A percentile compares a stretch with the other conserved stretches of the same genome.
These are phyloP conservation scores for Syrista parreyssii DNA, from an alignment of 2,888 invertebrate genomes.

Conservation along the genomic window DNA sequence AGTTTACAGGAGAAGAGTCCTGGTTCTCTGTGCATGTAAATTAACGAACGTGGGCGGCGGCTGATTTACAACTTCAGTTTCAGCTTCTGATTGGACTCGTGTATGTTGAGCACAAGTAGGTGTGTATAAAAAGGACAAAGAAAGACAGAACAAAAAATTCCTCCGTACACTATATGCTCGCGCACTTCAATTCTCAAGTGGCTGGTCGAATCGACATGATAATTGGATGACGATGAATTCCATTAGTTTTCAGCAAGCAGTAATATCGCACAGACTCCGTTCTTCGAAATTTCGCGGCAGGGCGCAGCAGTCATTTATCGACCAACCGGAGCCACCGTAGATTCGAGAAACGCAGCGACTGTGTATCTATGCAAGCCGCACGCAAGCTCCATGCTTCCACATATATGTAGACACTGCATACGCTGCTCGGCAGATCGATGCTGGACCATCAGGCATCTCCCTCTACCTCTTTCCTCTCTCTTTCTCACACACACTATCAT, in stretches of 20 bases:
- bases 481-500: too few species aligned
- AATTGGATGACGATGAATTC: background rate
- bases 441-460: too few species aligned
- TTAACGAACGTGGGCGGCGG: background rate
- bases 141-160: background rate
- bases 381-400: background rate
- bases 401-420: too few species aligned
- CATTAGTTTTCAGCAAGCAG: background rate
- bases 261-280: background rate
- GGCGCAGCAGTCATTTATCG: conserved; percentile 12
- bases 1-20: background rate
- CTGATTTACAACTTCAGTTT: conserved; percentile 2
- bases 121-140: background rate
- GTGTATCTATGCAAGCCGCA: conserved; percentile 6
- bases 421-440: too few species aligned
- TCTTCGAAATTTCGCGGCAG: background rate
- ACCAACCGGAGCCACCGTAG: conserved; percentile 9
- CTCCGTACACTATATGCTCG: background rate
- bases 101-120: background rate
- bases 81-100: background rate
- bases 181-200: background rate
- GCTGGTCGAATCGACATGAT: background rate
- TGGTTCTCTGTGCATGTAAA: background rate
- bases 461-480: too few species aligned
- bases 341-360: conserved; percentile 9